A percentile compares a stretch with the other conserved stretches of the same genome.
phyloP scores from a whole-genome alignment of 1,140 invertebrate species.

The Calliopsis andreniformis region DNA sequence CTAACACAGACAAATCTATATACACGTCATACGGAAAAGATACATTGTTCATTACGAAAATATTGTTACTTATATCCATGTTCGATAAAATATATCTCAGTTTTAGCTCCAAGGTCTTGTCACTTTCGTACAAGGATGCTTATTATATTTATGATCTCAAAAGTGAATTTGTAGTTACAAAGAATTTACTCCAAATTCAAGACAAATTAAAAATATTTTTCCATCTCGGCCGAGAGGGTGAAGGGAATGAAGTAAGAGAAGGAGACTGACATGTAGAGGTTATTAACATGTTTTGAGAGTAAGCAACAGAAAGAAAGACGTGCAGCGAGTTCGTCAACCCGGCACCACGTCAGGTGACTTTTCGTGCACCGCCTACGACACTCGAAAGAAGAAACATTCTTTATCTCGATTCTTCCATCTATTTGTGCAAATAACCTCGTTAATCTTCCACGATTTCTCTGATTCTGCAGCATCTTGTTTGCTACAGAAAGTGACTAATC shows the following conservation, averaged over 20 bases:
- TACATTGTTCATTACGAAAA: too few relatives aligned
- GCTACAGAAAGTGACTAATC: too few relatives aligned
- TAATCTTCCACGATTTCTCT: slow-evolving; percentile 10
- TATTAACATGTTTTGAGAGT: slow-evolving; percentile 73
- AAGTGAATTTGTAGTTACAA: too few relatives aligned
- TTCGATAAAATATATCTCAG: too few relatives aligned
- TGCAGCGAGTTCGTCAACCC: slow-evolving; percentile 52
- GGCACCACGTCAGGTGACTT: slow-evolving; percentile 58
- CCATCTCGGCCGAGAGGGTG: neutral
- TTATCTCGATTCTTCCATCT: slow-evolving; percentile 13
- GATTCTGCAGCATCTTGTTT: neutral
- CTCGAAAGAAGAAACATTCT: slow-evolving; percentile 7
- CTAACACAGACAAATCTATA: too few relatives aligned
- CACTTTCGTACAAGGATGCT: too few relatives aligned
- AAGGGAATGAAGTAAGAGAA: slow-evolving; percentile 10
- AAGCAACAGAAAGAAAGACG: slow-evolving; percentile 55
- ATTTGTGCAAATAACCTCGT: slow-evolving; percentile 32
- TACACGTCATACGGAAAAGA: too few relatives aligned
- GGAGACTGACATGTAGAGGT: slow-evolving; percentile 19
- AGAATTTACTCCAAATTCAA: too few relatives aligned
- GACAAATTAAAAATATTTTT: too few relatives aligned
- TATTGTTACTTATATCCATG: too few relatives aligned
- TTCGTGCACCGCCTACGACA: slow-evolving; percentile 59
- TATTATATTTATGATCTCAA: too few relatives aligned
- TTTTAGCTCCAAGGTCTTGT: too few relatives aligned